phyloP scores from a whole-genome alignment of 2,888 invertebrate species.

The Lordiphosa andalusiaca region DNA sequence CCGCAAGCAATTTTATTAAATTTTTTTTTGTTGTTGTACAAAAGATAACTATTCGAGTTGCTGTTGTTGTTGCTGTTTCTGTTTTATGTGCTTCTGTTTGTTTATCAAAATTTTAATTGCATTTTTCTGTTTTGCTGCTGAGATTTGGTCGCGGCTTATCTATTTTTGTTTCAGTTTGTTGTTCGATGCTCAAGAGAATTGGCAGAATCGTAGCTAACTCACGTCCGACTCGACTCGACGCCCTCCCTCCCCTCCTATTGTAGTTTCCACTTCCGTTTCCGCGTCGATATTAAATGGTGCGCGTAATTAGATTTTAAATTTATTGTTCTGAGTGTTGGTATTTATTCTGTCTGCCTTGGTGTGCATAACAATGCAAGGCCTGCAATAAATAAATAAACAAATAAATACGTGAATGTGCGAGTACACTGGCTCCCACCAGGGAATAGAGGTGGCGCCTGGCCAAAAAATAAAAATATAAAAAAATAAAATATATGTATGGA shows the following conservation, averaged over 20 bases:
- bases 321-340: conserved; percentile 52
- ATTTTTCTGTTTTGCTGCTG: conserved; percentile 29
- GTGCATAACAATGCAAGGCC: conserved; percentile 67
- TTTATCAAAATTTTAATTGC: conserved; percentile 71
- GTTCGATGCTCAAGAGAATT: conserved; percentile 9
- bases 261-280: conserved; percentile 27
- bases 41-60: conserved; percentile 55
- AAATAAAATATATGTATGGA: too few species aligned
- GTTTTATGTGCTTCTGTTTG: conserved; percentile 10
- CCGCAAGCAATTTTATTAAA: conserved; percentile 72
- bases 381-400: conserved; percentile 68
- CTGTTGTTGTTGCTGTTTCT: conserved; percentile 31
- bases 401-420: conserved; percentile 49
- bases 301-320: conserved; percentile 75
- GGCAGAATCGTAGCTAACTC: conserved; percentile 25
- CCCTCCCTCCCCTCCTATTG: background rate
- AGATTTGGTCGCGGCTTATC: conserved; percentile 44
- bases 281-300: conserved; percentile 70
- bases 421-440: conserved; percentile 19
- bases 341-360: conserved; percentile 56
- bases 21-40: conserved; percentile 37
- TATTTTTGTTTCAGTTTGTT: conserved; percentile 24
- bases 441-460: conserved; percentile 21
- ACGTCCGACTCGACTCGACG: conserved; percentile 25
- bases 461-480: background rate